Percentiles rank a stretch among this genome's conserved stretches.
phyloP scores from a whole-genome alignment of 2,113 vertebrate genomes.

The Scopus umbretta region DNA sequence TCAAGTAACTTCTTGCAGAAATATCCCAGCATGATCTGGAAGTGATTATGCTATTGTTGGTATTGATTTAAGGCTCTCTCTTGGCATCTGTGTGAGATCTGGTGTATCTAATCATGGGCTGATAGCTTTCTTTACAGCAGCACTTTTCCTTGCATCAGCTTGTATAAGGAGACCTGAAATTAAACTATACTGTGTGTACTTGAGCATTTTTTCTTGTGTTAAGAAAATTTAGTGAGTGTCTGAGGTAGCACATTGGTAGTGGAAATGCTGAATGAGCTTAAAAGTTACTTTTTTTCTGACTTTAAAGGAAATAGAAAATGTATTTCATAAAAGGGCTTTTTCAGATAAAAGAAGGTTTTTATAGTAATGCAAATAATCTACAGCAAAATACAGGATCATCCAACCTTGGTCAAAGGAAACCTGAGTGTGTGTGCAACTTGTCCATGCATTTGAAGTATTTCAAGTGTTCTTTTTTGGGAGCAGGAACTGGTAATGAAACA shows the following conservation, averaged over 20 bases:
- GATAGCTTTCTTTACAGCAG: neutral
- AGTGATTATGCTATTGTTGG: neutral
- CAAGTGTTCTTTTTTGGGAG: neutral
- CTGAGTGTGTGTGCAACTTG: neutral
- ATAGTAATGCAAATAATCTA: neutral
- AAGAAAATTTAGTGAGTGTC: neutral
- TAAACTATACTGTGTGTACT: neutral
- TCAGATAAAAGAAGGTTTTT: neutral
- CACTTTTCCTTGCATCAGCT: neutral
- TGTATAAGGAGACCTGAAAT: neutral
- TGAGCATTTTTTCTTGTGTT: neutral
- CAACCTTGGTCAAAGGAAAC: neutral
- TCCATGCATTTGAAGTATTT: neutral
- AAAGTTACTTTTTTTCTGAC: neutral
- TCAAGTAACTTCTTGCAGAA: neutral
- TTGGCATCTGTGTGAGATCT: neutral
- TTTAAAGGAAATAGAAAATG: neutral
- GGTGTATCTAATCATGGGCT: neutral
- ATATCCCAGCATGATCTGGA: neutral
- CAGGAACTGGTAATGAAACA: neutral
- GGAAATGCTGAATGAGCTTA: neutral
- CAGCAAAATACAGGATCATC: neutral
- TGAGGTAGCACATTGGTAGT: neutral
- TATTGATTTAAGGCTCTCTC: neutral
- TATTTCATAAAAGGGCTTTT: neutral